A percentile compares a stretch with the other conserved stretches of the same genome.
Evolutionary conservation across 2,888 invertebrate genomes (phyloP).

Genomic region (Eupithecia exiguata): DNA sequence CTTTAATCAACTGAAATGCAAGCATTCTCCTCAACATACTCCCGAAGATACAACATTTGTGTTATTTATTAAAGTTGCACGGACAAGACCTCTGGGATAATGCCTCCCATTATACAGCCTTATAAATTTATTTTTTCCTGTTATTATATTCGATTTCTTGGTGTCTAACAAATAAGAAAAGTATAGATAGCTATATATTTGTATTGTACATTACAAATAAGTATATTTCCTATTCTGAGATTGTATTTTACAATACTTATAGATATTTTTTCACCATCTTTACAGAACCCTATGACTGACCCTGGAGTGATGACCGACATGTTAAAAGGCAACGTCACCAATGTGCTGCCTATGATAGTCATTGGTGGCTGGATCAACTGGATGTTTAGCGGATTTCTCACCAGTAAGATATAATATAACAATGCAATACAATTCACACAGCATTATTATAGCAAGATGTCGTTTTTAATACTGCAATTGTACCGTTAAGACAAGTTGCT

Average conservation of each 20-base stretch:
- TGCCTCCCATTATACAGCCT: too few species aligned
- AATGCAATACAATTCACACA: too few species aligned
- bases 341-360: slow-evolving; percentile 99
- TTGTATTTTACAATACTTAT: not conserved
- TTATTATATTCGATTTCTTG: not conserved
- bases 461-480: not conserved
- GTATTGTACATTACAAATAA: not conserved
- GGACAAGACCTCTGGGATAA: not conserved
- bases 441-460: too few species aligned
- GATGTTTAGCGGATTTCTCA: slow-evolving; percentile 99
- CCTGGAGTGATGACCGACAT: slow-evolving; percentile 99
- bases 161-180: not conserved
- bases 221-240: not conserved
- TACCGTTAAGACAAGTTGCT: not conserved
- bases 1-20: not conserved
- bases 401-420: too few species aligned
- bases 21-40: not conserved
- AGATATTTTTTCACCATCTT: slow-evolving; percentile 22
- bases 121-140: not conserved
- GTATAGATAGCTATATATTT: not conserved
- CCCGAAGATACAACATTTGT: not conserved
- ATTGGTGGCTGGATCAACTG: slow-evolving; percentile 99
- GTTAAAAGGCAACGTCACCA: slow-evolving; percentile 99
- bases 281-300: slow-evolving; percentile 96
- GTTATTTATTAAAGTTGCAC: not conserved